Conservation (phyloP, 2,113 vertebrate genomes). For the Bubo scandiacus region DNA sequence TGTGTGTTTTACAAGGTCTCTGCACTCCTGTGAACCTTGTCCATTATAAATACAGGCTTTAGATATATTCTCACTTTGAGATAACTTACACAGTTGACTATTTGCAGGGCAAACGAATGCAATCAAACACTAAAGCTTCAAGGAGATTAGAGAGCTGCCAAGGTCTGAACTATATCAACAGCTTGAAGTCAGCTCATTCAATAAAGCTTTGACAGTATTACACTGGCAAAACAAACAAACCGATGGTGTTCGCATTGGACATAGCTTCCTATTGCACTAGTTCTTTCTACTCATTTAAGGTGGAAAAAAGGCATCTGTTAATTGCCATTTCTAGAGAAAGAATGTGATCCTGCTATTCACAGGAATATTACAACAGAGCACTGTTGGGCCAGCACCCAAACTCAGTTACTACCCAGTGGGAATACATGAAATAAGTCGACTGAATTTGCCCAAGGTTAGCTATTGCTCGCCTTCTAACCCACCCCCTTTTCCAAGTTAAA, state of each 20-base stretch:
- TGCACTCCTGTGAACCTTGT: constrained; percentile 59
- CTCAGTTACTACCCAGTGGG: background rate
- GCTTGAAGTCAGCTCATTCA: constrained; percentile 70
- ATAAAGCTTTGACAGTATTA: constrained; percentile 67
- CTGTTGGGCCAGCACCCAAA: background rate
- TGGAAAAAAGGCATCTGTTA: background rate
- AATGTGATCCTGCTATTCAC: background rate
- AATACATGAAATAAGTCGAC: rapidly evolving
- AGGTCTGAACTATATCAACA: constrained; percentile 80
- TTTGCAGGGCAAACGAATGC: constrained; percentile 76
- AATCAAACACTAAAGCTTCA: constrained; percentile 77
- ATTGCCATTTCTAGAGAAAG: background rate
- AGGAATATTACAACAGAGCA: background rate
- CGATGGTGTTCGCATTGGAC: background rate
- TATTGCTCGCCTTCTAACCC: background rate
- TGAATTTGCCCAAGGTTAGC: background rate
- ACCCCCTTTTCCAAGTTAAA: background rate
- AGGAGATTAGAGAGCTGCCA: constrained; percentile 78
- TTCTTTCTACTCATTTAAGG: background rate
- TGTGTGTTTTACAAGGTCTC: constrained; percentile 53
- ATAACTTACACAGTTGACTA: constrained; percentile 76
- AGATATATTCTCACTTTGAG: constrained; percentile 73
- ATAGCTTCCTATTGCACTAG: background rate
- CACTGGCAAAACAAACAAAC: constrained; percentile 67
- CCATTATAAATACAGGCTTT: constrained; percentile 69